Percentiles rank a stretch among this genome's conserved stretches.
Conservation (phyloP, 2,888 invertebrate species). For the Pasiphila rectangulata region DNA sequence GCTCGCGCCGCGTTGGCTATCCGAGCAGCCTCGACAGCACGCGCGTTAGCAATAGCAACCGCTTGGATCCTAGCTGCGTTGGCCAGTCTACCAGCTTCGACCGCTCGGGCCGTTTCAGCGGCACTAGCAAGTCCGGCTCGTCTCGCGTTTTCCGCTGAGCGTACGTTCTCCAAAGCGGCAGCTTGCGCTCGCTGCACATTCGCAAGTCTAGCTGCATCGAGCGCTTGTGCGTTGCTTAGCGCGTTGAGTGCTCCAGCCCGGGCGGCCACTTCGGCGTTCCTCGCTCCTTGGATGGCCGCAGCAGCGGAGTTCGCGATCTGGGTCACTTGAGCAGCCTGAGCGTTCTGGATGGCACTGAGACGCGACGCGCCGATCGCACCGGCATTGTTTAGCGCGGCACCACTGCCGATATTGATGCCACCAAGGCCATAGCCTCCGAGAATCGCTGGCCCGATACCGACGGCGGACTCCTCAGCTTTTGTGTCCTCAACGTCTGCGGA, state of each 20-base stretch:
- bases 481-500: constrained; percentile 33
- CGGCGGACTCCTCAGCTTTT: constrained; percentile 17
- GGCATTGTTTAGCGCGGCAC: constrained; percentile 63
- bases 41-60: constrained; percentile 66
- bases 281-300: constrained; percentile 70
- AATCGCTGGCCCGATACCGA: constrained; percentile 24
- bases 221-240: constrained; percentile 69
- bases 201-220: constrained; percentile 67
- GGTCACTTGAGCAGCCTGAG: constrained; percentile 70
- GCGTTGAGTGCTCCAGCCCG: constrained; percentile 66
- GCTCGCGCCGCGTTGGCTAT: constrained; percentile 59
- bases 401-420: constrained; percentile 41
- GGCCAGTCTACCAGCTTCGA: constrained; percentile 62
- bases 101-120: constrained; percentile 55
- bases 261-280: constrained; percentile 67
- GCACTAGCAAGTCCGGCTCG: constrained; percentile 60
- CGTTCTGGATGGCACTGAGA: constrained; percentile 71
- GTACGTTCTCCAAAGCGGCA: constrained; percentile 70
- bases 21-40: constrained; percentile 68
- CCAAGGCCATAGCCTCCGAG: constrained; percentile 29
- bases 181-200: constrained; percentile 71
- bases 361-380: constrained; percentile 69
- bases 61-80: constrained; percentile 71
- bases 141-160: constrained; percentile 66
- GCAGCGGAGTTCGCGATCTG: constrained; percentile 70